Percentiles rank a stretch among this genome's conserved stretches.
Conservation (phyloP, 64 coral and sea anemone genomes). For the Montipora capricornis region DNA sequence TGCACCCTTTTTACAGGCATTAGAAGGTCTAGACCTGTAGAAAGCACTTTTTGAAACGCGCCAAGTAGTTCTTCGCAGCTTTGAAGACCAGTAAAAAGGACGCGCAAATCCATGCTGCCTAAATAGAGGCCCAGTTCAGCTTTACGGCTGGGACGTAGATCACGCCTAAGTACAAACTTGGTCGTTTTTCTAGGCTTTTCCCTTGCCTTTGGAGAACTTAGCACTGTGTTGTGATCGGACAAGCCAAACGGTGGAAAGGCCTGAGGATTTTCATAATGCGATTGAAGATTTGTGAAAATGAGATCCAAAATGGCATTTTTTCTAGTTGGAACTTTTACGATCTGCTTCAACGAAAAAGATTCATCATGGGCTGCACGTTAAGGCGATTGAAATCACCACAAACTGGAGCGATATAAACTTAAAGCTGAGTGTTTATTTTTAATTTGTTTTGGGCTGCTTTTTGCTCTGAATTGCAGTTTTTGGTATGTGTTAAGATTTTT, state of each 20-base stretch:
- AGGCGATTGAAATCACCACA: no score
- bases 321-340: constrained; percentile 1
- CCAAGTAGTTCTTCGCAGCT: constrained; percentile 33
- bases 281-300: constrained; percentile 1
- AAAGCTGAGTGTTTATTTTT: no score
- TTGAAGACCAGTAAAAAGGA: constrained; percentile 35
- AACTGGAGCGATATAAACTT: no score
- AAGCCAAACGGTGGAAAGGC: neutral
- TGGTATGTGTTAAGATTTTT: no score
- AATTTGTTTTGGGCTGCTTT: no score
- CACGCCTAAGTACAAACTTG: constrained; percentile 31
- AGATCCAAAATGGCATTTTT: constrained; percentile 1
- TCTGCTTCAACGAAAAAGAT: no score
- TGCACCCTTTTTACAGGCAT: constrained; percentile 11
- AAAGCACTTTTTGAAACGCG: constrained; percentile 40
- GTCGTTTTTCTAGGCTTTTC: neutral
- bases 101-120: constrained; percentile 28
- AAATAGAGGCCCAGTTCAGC: constrained; percentile 51
- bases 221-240: constrained; percentile 31
- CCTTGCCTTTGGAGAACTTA: neutral
- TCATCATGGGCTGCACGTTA: no score
- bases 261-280: neutral
- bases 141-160: constrained; percentile 19
- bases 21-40: constrained; percentile 28
- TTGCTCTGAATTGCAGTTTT: no score